Percentiles rank a stretch among this genome's conserved stretches.
These are phyloP conservation scores for Xenopus petersii DNA, from an alignment of 2,797 vertebrate genomes.

Conservation along the genomic window DNA sequence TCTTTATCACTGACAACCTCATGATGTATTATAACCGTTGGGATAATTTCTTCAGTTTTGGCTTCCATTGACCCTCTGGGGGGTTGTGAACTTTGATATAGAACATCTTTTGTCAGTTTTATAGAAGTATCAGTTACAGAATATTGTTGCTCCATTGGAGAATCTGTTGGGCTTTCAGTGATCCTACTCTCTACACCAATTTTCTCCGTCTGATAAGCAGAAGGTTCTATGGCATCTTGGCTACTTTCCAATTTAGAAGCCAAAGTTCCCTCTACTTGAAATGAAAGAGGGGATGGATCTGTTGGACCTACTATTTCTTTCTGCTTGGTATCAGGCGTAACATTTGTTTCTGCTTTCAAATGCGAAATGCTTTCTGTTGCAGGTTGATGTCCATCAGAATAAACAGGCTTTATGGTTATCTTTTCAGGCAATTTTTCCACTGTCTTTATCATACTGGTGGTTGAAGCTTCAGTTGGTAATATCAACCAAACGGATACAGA, in stretches of 20 bases:
- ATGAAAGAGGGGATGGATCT: slow-evolving; percentile 31
- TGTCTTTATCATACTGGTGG: slow-evolving; percentile 55
- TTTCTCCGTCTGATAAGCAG: slow-evolving; percentile 53
- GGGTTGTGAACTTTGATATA: slow-evolving; percentile 44
- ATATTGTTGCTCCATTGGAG: slow-evolving; percentile 50
- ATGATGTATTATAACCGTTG: slow-evolving; percentile 58
- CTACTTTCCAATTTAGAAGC: not conserved
- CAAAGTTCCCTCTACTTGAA: slow-evolving; percentile 13
- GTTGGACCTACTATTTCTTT: slow-evolving; percentile 36
- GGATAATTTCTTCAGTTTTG: slow-evolving; percentile 58
- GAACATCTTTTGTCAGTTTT: slow-evolving; percentile 49
- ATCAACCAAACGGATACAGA: slow-evolving; percentile 60
- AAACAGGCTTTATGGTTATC: slow-evolving; percentile 50
- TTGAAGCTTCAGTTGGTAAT: slow-evolving; percentile 59
- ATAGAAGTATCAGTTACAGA: slow-evolving; percentile 53
- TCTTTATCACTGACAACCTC: slow-evolving; percentile 37
- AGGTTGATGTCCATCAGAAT: slow-evolving; percentile 53
- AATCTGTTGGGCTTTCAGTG: slow-evolving; percentile 39
- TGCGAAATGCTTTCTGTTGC: slow-evolving; percentile 51
- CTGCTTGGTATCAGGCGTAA: slow-evolving; percentile 48
- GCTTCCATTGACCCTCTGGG: slow-evolving; percentile 58
- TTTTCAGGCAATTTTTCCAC: slow-evolving; percentile 48
- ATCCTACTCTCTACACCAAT: slow-evolving; percentile 34
- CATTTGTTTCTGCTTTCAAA: slow-evolving; percentile 44
- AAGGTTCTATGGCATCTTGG: not conserved